phyloP scores from a whole-genome alignment of 2,888 invertebrate genomes.

The Tenthredo livida region DNA sequence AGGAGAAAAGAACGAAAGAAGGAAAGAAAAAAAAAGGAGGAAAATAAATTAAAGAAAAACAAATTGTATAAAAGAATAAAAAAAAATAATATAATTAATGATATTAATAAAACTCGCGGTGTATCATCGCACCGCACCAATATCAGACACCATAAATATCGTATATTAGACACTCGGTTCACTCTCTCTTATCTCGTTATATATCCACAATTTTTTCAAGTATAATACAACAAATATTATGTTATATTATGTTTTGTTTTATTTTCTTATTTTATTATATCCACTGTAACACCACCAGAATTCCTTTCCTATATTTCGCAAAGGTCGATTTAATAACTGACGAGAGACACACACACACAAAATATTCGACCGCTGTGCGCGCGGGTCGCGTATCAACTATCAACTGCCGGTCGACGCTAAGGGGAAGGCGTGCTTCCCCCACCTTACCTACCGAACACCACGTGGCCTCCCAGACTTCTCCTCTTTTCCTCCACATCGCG shows the following conservation, averaged over 20 bases:
- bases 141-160: conserved; percentile 21
- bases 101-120: conserved; percentile 12
- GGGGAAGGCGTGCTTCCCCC: conserved; percentile 53
- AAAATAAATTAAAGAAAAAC: background rate
- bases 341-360: conserved; percentile 1
- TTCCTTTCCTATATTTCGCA: background rate
- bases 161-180: background rate
- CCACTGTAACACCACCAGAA: background rate
- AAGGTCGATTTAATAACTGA: background rate
- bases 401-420: conserved; percentile 56
- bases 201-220: background rate
- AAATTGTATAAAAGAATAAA: background rate
- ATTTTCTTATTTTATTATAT: background rate
- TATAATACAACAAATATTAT: background rate
- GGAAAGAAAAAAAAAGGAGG: background rate
- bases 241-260: background rate
- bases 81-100: background rate
- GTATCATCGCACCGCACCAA: conserved; percentile 27
- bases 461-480: conserved; percentile 52
- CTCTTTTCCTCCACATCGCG: conserved; percentile 39
- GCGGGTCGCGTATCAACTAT: conserved; percentile 70
- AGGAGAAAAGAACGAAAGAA: background rate
- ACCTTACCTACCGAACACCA: conserved; percentile 47
- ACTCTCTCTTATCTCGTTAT: background rate
- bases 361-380: conserved; percentile 59